Evolutionary conservation across 2,113 vertebrate species (phyloP).

Genomic region (Microcebus griseorufus): DNA sequence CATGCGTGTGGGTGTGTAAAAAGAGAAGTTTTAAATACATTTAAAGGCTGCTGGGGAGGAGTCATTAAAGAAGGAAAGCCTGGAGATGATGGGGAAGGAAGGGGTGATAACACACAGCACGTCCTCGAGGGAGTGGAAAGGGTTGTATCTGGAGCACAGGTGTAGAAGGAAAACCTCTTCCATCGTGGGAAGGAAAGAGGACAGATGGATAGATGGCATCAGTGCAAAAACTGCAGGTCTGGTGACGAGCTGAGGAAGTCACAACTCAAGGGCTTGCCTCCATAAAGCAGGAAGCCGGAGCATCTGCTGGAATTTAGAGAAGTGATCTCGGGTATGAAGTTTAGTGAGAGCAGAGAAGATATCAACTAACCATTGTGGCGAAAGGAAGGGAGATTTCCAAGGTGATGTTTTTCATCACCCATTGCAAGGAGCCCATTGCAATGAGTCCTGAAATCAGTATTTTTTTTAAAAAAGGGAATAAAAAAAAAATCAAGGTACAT

Average conservation of each 20-base stretch:
- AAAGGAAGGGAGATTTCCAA: not conserved
- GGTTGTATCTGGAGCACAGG: not conserved
- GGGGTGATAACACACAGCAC: not conserved
- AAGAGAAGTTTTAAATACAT: not conserved
- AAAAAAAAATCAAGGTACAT: not conserved
- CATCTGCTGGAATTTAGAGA: not conserved
- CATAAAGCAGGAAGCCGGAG: not conserved
- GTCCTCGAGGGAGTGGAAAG: not conserved
- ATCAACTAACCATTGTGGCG: not conserved
- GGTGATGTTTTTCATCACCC: not conserved
- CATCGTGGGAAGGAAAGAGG: not conserved
- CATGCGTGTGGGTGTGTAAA: not conserved
- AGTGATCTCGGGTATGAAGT: not conserved
- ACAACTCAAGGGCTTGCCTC: not conserved
- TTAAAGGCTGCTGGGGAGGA: not conserved
- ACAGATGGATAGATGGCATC: not conserved
- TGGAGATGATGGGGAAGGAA: not conserved
- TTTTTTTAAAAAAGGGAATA: not conserved
- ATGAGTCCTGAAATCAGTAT: not conserved
- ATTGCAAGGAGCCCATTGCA: no score
- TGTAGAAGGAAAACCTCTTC: not conserved
- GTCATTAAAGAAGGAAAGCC: not conserved
- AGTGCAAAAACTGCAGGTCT: not conserved
- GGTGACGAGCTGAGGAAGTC: not conserved
- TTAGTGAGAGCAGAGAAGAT: not conserved